A percentile compares a stretch with the other conserved stretches of the same genome.
Evolutionary conservation across 2,888 invertebrate genomes (phyloP).

Genomic region (Platypus cylindrus): DNA sequence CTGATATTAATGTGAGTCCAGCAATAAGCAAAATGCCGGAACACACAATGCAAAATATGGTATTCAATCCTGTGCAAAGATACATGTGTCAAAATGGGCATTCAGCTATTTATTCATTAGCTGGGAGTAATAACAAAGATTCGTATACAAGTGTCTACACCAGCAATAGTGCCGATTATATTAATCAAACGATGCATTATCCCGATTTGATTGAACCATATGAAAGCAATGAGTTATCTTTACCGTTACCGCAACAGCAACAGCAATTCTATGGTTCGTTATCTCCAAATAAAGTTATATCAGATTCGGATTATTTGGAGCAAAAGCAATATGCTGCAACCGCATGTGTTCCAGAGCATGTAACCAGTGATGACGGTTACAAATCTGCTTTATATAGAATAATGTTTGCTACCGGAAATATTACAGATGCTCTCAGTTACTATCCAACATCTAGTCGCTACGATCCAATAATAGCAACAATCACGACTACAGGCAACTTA

Average conservation of each 20-base stretch:
- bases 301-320: conserved; percentile 46
- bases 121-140: conserved; percentile 58
- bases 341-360: conserved; percentile 38
- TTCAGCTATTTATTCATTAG: conserved; percentile 62
- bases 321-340: too few species aligned
- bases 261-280: conserved; percentile 40
- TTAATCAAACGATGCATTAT: conserved; percentile 49
- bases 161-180: conserved; percentile 48
- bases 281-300: conserved; percentile 35
- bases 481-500: conserved; percentile 38
- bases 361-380: conserved; percentile 50
- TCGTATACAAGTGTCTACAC: conserved; percentile 65
- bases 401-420: conserved; percentile 57
- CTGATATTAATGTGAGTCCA: conserved; percentile 40
- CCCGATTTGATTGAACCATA: conserved; percentile 55
- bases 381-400: conserved; percentile 51
- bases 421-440: conserved; percentile 70
- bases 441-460: conserved; percentile 62
- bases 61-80: conserved; percentile 4
- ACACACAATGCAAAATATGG: conserved; percentile 26
- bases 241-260: conserved; percentile 34
- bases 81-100: conserved; percentile 16
- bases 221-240: conserved; percentile 34
- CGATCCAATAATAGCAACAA: too few species aligned
- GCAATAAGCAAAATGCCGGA: conserved; percentile 36